Percentiles rank a stretch among this genome's conserved stretches.
phyloP scores from a whole-genome alignment of 2,797 vertebrate species.

The Holocentrus rufus region DNA sequence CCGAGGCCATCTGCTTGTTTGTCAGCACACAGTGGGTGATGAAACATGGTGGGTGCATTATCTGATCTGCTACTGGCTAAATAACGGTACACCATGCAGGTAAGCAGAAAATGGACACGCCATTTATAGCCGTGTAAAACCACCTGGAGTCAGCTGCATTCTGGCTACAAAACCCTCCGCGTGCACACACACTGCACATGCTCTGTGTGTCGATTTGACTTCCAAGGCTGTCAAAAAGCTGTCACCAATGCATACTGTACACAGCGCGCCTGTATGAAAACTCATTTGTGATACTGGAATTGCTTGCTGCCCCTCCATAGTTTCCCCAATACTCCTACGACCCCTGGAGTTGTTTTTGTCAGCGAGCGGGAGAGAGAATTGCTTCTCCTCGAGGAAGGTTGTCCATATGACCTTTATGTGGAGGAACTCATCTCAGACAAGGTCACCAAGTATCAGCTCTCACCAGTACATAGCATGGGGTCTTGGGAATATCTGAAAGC shows the following conservation, averaged over 20 bases:
- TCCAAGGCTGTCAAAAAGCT: slow-evolving; percentile 8
- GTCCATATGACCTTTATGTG: neutral
- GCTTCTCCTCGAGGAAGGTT: neutral
- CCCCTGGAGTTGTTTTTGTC: neutral
- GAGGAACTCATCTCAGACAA: neutral
- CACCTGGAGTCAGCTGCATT: slow-evolving; percentile 6
- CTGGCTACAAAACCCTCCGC: neutral
- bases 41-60: slow-evolving; percentile 39
- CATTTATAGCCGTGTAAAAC: slow-evolving; percentile 7
- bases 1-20: slow-evolving; percentile 47
- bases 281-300: neutral
- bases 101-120: slow-evolving; percentile 33
- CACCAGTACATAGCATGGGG: neutral
- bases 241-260: neutral
- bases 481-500: neutral
- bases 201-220: slow-evolving; percentile 1
- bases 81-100: slow-evolving; percentile 32
- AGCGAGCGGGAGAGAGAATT: neutral
- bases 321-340: neutral
- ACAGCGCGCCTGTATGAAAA: neutral
- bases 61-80: slow-evolving; percentile 54
- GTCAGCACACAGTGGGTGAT: slow-evolving; percentile 50
- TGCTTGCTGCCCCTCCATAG: neutral
- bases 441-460: neutral
- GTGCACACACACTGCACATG: slow-evolving; percentile 1